A percentile compares a stretch with the other conserved stretches of the same genome.
Evolutionary conservation across 2,797 vertebrate genomes (phyloP).

Genomic region (Sebastes steindachneri): DNA sequence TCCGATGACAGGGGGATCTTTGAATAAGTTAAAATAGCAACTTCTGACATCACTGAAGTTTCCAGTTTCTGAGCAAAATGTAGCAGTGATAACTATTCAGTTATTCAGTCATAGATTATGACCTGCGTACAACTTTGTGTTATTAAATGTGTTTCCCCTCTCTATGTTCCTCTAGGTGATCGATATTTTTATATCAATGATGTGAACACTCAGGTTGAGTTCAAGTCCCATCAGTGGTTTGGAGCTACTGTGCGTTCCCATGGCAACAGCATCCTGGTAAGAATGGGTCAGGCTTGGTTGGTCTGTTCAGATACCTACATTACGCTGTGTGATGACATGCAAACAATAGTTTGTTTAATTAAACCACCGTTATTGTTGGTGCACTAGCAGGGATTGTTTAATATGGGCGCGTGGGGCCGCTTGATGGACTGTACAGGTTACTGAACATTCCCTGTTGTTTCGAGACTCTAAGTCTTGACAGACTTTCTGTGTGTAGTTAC

Average conservation of each 20-base stretch:
- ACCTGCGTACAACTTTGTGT: neutral
- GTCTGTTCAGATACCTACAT: neutral
- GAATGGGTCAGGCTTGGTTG: slow-evolving; percentile 14
- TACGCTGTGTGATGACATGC: neutral
- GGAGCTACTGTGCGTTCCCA: slow-evolving; percentile 89
- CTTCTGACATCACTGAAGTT: slow-evolving; percentile 5
- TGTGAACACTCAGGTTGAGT: slow-evolving; percentile 84
- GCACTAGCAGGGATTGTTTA: neutral
- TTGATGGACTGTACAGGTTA: no score
- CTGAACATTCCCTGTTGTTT: neutral
- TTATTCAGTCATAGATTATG: neutral
- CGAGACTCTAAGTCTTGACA: neutral
- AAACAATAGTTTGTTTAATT: neutral
- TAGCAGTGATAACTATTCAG: neutral
- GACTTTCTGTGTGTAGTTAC: neutral
- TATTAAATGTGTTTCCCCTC: neutral
- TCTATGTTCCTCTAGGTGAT: slow-evolving; percentile 67
- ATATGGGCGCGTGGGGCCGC: neutral
- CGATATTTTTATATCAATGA: slow-evolving; percentile 70
- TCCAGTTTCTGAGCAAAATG: neutral
- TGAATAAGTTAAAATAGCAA: slow-evolving; percentile 22
- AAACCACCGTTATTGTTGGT: neutral
- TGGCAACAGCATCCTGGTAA: slow-evolving; percentile 86
- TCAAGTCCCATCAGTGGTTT: slow-evolving; percentile 92
- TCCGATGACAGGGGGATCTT: slow-evolving; percentile 16